phyloP scores from a whole-genome alignment of 2,113 vertebrate species.

The Perca flavescens region DNA sequence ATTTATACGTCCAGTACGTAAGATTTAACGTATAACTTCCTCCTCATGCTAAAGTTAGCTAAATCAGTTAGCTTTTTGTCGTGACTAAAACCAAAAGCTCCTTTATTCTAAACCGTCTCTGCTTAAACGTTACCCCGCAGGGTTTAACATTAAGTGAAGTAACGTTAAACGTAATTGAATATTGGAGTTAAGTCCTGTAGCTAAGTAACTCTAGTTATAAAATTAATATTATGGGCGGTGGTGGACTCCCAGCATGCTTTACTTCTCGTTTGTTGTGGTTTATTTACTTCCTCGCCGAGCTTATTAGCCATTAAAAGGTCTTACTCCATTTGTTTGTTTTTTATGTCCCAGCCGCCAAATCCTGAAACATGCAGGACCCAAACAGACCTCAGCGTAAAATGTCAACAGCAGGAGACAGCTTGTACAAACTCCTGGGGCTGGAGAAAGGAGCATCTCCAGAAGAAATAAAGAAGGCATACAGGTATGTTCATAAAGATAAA shows the following conservation, averaged over 20 bases:
- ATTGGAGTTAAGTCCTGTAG: neutral
- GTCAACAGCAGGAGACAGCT: slow-evolving; percentile 86
- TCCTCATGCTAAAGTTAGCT: slow-evolving; percentile 27
- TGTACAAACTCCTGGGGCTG: slow-evolving; percentile 89
- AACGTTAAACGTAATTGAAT: neutral
- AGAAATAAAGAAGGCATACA: slow-evolving; percentile 91
- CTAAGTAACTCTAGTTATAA: neutral
- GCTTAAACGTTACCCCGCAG: neutral
- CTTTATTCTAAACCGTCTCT: no score
- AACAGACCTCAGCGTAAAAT: slow-evolving; percentile 82
- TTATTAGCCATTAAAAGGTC: neutral
- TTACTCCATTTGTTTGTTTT: neutral
- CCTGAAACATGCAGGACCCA: slow-evolving; percentile 82
- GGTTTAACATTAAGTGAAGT: neutral
- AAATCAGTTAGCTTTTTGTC: slow-evolving; percentile 33
- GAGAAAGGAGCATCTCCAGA: slow-evolving; percentile 88
- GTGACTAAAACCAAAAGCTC: neutral
- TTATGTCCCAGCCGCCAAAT: slow-evolving; percentile 9
- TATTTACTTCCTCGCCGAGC: neutral
- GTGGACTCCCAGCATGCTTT: neutral
- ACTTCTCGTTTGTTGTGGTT: neutral
- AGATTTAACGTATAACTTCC: neutral
- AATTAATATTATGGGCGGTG: rapidly evolving
- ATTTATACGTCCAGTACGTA: slow-evolving; percentile 31
- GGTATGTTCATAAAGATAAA: slow-evolving; percentile 74